Evolutionary conservation across 2,113 vertebrate species (phyloP).

Genomic region (Edolisoma coerulescens): DNA sequence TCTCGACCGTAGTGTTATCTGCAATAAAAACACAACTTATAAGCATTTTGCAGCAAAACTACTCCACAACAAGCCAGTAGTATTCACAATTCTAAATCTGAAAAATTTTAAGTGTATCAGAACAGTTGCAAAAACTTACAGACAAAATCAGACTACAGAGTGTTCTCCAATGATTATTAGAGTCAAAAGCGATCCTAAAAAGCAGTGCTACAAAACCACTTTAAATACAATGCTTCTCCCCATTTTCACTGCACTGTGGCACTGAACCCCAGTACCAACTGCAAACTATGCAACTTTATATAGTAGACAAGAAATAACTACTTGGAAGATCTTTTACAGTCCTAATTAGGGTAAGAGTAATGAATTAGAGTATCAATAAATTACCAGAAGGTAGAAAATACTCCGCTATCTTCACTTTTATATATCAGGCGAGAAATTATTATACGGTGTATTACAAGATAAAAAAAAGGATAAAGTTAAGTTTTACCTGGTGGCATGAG

Average conservation of each 20-base stretch:
- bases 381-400: not conserved
- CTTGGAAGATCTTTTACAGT: not conserved
- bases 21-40: slow-evolving; percentile 46
- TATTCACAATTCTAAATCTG: not conserved
- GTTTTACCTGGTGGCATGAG: slow-evolving; percentile 95
- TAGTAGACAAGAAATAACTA: not conserved
- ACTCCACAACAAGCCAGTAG: not conserved
- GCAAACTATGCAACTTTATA: not conserved
- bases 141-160: not conserved
- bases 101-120: not conserved
- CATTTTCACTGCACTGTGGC: not conserved
- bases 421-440: not conserved
- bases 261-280: not conserved
- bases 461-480: not conserved
- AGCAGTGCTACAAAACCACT: not conserved
- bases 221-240: not conserved
- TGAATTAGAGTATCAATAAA: not conserved
- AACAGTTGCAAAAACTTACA: not conserved
- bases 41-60: not conserved
- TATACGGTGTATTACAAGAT: not conserved
- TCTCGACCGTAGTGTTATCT: slow-evolving; percentile 98
- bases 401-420: not conserved
- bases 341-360: not conserved
- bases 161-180: not conserved
- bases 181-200: not conserved